These are phyloP conservation scores for Coranthus polyacanthus DNA, from an alignment of 2,797 vertebrate species.

Conservation along the genomic window DNA sequence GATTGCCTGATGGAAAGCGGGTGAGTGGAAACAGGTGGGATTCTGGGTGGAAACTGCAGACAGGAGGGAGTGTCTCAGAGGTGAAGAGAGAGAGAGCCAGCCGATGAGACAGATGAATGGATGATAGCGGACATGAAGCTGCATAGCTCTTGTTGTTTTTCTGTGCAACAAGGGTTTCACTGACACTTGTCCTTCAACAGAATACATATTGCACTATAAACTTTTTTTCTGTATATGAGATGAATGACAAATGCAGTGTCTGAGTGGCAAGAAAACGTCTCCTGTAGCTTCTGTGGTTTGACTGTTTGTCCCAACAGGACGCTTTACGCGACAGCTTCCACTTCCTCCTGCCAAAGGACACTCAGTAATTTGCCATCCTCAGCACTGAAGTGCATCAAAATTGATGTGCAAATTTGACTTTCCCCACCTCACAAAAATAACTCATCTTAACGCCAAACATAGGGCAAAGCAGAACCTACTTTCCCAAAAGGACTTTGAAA, in stretches of 20 bases:
- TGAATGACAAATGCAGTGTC: conserved; percentile 29
- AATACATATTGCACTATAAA: not conserved
- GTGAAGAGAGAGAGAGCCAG: too few relatives aligned
- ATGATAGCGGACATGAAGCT: too few relatives aligned
- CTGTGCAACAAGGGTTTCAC: not conserved
- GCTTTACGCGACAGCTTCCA: conserved; percentile 40
- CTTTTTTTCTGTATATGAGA: not conserved
- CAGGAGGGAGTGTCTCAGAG: too few relatives aligned
- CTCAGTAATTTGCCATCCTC: conserved; percentile 50
- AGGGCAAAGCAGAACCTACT: not conserved
- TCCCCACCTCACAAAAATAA: conserved; percentile 32
- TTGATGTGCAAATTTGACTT: conserved; percentile 50
- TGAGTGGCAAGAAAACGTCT: conserved; percentile 36
- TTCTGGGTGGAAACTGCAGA: too few relatives aligned
- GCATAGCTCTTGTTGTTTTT: not conserved
- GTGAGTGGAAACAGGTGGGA: too few relatives aligned
- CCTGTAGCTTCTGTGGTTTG: conserved; percentile 25
- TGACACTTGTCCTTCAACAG: conserved; percentile 1
- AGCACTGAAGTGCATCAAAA: conserved; percentile 38
- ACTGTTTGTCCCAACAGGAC: conserved; percentile 43
- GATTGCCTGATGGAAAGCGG: too few relatives aligned
- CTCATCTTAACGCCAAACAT: conserved; percentile 18
- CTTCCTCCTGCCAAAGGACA: conserved; percentile 54
- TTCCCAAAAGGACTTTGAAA: conserved; percentile 6
- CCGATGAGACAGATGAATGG: too few relatives aligned